Conservation (phyloP, 2,113 vertebrate species). For the Mus spicilegus region DNA sequence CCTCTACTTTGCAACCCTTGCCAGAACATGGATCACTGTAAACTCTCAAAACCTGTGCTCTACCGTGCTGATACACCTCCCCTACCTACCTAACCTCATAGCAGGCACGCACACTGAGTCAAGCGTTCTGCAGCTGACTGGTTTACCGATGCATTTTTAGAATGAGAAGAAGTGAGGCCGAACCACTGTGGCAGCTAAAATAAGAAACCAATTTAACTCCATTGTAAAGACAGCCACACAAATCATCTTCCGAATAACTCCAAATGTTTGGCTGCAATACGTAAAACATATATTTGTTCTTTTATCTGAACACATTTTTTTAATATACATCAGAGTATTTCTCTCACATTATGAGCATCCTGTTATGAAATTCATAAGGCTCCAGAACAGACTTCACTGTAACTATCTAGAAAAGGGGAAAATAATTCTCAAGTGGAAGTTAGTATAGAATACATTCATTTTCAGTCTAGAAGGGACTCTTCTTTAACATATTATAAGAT, state of each 20-base stretch:
- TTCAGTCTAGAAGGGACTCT: neutral
- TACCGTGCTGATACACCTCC: slow-evolving; percentile 72
- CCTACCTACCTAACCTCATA: slow-evolving; percentile 79
- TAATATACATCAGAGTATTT: neutral
- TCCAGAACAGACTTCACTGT: slow-evolving; percentile 56
- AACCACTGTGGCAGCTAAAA: slow-evolving; percentile 77
- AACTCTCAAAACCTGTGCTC: slow-evolving; percentile 48
- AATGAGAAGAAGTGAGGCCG: slow-evolving; percentile 80
- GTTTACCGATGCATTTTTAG: slow-evolving; percentile 82
- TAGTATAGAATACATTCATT: slow-evolving; percentile 20
- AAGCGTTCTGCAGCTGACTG: slow-evolving; percentile 80
- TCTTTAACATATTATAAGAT: slow-evolving; percentile 67
- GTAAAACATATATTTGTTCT: slow-evolving; percentile 76
- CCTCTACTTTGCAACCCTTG: neutral
- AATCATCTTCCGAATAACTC: slow-evolving; percentile 78
- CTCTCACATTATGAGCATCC: neutral
- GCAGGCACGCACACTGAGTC: slow-evolving; percentile 64
- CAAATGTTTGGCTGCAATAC: slow-evolving; percentile 65
- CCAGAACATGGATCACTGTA: slow-evolving; percentile 40
- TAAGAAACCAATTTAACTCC: slow-evolving; percentile 84
- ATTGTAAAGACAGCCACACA: slow-evolving; percentile 79
- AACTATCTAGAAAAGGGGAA: neutral
- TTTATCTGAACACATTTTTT: slow-evolving; percentile 54
- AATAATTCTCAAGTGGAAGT: slow-evolving; percentile 38
- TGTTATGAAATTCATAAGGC: slow-evolving; percentile 62